A percentile compares a stretch with the other conserved stretches of the same genome.
Conservation (phyloP, 2,888 invertebrate species). For the Machimus atricapillus region DNA sequence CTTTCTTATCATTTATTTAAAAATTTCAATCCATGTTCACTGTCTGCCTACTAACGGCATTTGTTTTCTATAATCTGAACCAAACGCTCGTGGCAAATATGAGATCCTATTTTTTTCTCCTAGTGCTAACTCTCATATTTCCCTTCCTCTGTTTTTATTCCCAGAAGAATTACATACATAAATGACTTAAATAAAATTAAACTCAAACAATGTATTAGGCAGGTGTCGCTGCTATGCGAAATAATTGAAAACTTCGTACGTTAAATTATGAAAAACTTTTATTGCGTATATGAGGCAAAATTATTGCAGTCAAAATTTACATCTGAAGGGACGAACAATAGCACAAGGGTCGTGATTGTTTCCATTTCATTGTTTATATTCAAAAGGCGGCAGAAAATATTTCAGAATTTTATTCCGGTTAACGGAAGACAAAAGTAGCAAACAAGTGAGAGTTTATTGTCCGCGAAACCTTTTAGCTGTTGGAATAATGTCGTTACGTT, state of each 20-base stretch:
- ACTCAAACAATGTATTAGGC: neutral
- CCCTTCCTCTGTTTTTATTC: neutral
- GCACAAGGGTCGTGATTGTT: neutral
- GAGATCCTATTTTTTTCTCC: neutral
- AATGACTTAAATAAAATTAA: neutral
- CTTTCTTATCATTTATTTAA: too few species aligned
- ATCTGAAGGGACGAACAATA: neutral
- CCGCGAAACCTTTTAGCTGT: neutral
- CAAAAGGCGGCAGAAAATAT: neutral
- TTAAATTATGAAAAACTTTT: neutral
- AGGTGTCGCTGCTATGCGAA: neutral
- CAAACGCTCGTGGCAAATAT: neutral
- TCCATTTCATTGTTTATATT: neutral
- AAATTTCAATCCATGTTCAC: too few species aligned
- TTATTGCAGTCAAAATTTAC: neutral
- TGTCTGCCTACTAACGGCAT: neutral
- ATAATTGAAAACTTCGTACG: neutral
- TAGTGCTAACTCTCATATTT: neutral
- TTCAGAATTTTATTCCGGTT: neutral
- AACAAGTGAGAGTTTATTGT: neutral
- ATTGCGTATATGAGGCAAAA: neutral
- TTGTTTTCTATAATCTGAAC: neutral
- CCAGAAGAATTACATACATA: neutral
- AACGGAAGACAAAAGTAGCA: neutral
- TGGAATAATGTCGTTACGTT: neutral